These are phyloP conservation scores for Tauraco hartlaubi DNA, from an alignment of 2,797 vertebrate genomes.

Conservation along the genomic window DNA sequence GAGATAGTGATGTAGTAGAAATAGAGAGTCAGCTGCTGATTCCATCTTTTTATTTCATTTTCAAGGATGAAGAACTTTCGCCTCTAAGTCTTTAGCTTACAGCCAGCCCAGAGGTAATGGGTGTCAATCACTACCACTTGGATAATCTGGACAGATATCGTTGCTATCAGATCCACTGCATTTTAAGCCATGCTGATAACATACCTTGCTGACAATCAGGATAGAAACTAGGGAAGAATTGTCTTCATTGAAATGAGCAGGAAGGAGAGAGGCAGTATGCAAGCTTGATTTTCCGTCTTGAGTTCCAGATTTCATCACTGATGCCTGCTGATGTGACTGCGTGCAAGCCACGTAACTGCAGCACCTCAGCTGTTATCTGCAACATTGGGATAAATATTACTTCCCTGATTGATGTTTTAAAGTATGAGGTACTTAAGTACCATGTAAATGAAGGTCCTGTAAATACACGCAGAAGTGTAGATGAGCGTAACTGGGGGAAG, in stretches of 20 bases:
- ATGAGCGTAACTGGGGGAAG: neutral
- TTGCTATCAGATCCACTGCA: neutral
- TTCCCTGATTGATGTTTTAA: neutral
- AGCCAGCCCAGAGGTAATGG: neutral
- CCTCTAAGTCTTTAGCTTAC: neutral
- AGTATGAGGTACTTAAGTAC: neutral
- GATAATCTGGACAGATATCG: neutral
- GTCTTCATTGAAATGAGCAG: neutral
- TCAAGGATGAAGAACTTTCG: neutral
- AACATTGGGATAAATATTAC: neutral
- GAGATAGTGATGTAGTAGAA: neutral
- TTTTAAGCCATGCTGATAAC: constrained; percentile 7
- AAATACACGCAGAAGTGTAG: constrained; percentile 8
- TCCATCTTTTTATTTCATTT: neutral
- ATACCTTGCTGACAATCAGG: neutral
- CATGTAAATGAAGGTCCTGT: constrained; percentile 10
- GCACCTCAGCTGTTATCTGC: neutral
- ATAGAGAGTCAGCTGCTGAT: neutral
- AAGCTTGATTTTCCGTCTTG: neutral
- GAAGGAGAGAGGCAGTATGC: neutral
- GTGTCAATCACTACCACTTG: neutral
- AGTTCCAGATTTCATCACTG: neutral
- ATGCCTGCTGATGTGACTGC: neutral
- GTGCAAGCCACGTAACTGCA: neutral
- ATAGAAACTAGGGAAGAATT: neutral